phyloP scores from a whole-genome alignment of 2,113 vertebrate species.

The Cyanoramphus novaezelandiae region DNA sequence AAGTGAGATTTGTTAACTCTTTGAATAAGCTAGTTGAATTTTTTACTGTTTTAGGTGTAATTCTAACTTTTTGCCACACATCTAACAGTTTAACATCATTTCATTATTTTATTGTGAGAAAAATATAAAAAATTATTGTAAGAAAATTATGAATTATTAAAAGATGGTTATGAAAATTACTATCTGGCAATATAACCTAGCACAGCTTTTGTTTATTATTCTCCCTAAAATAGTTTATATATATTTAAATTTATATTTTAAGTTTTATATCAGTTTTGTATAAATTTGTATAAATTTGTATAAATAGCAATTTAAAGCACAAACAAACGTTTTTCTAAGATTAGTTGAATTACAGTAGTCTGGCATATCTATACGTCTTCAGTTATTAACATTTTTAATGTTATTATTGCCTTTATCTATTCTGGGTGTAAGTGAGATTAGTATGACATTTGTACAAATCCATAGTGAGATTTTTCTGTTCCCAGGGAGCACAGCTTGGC shows the following conservation, averaged over 20 bases:
- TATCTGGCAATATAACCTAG: neutral
- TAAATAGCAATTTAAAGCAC: neutral
- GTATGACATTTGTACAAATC: neutral
- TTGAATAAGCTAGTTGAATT: neutral
- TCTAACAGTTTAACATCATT: neutral
- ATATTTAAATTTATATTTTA: neutral
- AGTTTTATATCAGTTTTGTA: neutral
- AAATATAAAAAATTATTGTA: neutral
- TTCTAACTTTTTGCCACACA: neutral
- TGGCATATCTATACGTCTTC: neutral
- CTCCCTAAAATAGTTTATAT: neutral
- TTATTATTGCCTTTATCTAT: neutral
- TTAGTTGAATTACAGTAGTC: neutral
- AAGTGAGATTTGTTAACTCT: neutral
- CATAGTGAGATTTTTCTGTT: neutral
- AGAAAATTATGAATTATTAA: neutral
- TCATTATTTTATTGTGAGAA: neutral
- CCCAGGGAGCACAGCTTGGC: neutral
- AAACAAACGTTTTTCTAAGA: neutral
- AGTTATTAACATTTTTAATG: neutral
- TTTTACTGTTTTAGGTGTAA: neutral
- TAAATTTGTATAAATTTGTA: neutral
- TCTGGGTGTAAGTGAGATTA: neutral
- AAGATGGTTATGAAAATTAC: neutral
- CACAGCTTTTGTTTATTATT: neutral